A percentile compares a stretch with the other conserved stretches of the same genome.
Evolutionary conservation across 1,140 invertebrate species (phyloP).

Genomic region (Apis laboriosa): DNA sequence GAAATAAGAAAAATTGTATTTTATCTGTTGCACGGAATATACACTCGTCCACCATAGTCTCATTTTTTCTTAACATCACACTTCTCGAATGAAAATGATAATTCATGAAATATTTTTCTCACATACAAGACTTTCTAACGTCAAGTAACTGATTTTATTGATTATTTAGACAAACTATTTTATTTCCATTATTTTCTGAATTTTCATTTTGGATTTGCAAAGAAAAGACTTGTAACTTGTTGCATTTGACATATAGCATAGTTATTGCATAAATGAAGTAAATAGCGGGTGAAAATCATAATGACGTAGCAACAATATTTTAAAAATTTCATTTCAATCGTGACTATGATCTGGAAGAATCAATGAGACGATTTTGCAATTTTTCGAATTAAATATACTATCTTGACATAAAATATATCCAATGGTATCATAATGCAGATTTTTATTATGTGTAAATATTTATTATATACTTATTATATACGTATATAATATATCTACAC

Average conservation of each 20-base stretch:
- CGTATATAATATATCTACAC: no score
- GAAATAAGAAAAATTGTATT: not conserved
- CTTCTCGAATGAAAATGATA: slow-evolving; percentile 8
- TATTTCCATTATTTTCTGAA: not conserved
- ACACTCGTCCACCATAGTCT: not conserved
- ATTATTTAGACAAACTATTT: not conserved
- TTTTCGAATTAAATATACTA: no score
- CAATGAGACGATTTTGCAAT: no score
- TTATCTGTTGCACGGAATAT: slow-evolving; percentile 35
- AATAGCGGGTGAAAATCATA: no score
- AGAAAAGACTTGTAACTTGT: not conserved
- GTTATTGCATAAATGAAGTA: no score
- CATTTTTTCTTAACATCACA: not conserved
- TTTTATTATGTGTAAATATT: no score
- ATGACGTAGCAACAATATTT: no score
- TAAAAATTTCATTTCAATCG: no score
- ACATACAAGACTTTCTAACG: not conserved
- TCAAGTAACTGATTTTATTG: not conserved
- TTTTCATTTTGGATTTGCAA: not conserved
- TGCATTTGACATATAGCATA: not conserved
- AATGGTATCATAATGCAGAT: no score
- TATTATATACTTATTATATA: no score
- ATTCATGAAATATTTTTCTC: not conserved
- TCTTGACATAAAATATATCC: no score
- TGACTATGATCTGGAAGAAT: no score